Base-by-base conservation (phyloP, 2,113 vertebrate genomes). In the Etheostoma cragini region DNA sequence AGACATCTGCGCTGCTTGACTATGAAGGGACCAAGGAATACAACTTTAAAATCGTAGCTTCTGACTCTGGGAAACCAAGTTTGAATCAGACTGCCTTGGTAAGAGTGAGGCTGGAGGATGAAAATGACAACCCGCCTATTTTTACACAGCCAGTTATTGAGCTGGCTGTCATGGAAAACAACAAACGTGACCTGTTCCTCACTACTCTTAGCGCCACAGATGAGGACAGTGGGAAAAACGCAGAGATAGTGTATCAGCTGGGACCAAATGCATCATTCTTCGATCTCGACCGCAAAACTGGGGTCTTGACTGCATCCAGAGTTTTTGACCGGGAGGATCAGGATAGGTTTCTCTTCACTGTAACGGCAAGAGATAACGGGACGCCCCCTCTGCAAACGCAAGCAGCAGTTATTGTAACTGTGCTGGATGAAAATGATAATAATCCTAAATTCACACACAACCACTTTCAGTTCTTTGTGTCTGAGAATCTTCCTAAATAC, bases 11-110 rank as follows among this genome's bases (percentile, higher is more conserved):
- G 0, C 87, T 99, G 89, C 95, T 99, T 72, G 98, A 99, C 96
- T 99, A 99, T 15, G 98, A 99, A 89, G 97, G 97, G 92, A 99
- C 97, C 91, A 99, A 98, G 96, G 98, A 99, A 94, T 99, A 98
- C 95, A 98, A 97, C 95, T 99, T 99, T 95, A 99, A 98, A 94
- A 99, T 99, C 24, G 97, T 99, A 38, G 98, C 98, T 50, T 98
- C 98, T 21, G 98, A 99, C 93, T 98, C 98, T 21, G 98, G 98
- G 53, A 99, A 99, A 75, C 98, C 98, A 33, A 99, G 97, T 89
- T 94, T 99, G 93, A 99, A 99, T 93, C 98, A 99, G 94, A 99
- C 98, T 21, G 97, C 98, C 62, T 93, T 99, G 87, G 98, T 99
- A 66, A 96, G 97, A 94, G 97, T 99, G 93, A 97, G 96, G 90